Evolutionary conservation across 2,888 invertebrate genomes (phyloP).

Genomic region (Diplolepis rosae): DNA sequence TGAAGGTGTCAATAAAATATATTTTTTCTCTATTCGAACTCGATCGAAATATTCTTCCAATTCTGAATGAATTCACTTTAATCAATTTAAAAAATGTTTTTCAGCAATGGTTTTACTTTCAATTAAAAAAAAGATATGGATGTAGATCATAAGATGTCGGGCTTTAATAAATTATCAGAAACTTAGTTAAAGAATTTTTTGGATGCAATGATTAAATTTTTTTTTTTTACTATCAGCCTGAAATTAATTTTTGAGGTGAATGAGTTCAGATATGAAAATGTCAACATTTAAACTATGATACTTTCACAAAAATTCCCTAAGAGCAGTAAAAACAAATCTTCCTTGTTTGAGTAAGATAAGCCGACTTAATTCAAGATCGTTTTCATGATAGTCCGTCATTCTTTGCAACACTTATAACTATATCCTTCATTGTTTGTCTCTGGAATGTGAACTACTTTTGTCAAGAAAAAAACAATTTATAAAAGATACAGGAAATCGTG

Average conservation of each 20-base stretch:
- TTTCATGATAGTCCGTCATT: not conserved
- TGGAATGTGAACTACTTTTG: constrained; percentile 14
- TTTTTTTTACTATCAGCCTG: not conserved
- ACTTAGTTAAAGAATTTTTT: not conserved
- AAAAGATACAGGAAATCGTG: constrained; percentile 13
- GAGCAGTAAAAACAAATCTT: not conserved
- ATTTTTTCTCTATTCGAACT: no score
- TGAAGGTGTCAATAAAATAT: no score
- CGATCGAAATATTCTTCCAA: no score
- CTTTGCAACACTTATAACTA: not conserved
- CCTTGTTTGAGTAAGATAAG: not conserved
- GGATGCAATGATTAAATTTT: not conserved
- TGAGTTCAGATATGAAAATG: not conserved
- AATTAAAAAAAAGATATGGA: no score
- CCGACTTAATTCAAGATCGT: not conserved
- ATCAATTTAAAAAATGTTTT: no score
- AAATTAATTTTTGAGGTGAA: not conserved
- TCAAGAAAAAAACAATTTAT: not conserved
- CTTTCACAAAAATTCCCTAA: not conserved
- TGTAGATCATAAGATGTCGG: no score
- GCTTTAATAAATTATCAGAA: no score
- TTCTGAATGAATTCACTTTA: no score
- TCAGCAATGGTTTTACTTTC: no score
- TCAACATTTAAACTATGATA: constrained; percentile 4
- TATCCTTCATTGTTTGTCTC: not conserved